Percentiles rank a stretch among this genome's conserved stretches.
These are phyloP conservation scores for Pygmarrhopalites habei DNA, from an alignment of 1,140 invertebrate species.

Conservation along the genomic window DNA sequence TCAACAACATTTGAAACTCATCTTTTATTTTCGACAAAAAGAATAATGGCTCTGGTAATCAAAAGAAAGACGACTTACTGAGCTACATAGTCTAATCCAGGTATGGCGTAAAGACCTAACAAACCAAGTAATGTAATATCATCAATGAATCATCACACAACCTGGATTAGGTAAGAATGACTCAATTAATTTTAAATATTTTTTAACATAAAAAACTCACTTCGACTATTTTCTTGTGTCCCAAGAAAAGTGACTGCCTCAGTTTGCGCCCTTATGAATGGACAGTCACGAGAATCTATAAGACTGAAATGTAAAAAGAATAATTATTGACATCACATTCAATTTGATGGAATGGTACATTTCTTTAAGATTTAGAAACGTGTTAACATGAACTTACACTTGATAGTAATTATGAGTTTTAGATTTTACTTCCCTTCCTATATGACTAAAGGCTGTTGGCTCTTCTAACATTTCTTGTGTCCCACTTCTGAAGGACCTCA, in stretches of 20 bases:
- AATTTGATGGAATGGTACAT: too few relatives aligned
- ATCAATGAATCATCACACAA: too few relatives aligned
- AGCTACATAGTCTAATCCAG: constrained; percentile 90
- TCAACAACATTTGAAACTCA: too few relatives aligned
- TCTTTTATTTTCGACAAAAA: too few relatives aligned
- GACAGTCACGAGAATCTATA: constrained; percentile 92
- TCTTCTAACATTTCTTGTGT: constrained; percentile 40
- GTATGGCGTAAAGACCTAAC: constrained; percentile 74
- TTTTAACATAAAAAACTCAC: constrained; percentile 43
- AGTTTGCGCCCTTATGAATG: constrained; percentile 90
- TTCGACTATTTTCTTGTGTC: constrained; percentile 86
- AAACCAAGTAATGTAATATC: too few relatives aligned
- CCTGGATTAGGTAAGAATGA: too few relatives aligned
- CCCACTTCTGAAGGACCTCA: constrained; percentile 19
- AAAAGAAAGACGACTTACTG: too few relatives aligned
- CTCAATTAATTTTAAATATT: too few relatives aligned
- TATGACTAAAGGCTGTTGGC: constrained; percentile 49
- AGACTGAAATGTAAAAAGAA: too few relatives aligned
- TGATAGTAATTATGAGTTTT: constrained; percentile 92
- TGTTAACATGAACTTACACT: too few relatives aligned
- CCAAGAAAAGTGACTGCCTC: constrained; percentile 96
- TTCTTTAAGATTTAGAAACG: too few relatives aligned
- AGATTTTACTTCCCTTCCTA: constrained; percentile 80
- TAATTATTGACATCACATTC: constrained; percentile 80
- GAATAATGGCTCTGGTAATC: too few relatives aligned